These are phyloP conservation scores for Eupithecia dodoneata DNA, from an alignment of 2,888 invertebrate species.

Conservation along the genomic window DNA sequence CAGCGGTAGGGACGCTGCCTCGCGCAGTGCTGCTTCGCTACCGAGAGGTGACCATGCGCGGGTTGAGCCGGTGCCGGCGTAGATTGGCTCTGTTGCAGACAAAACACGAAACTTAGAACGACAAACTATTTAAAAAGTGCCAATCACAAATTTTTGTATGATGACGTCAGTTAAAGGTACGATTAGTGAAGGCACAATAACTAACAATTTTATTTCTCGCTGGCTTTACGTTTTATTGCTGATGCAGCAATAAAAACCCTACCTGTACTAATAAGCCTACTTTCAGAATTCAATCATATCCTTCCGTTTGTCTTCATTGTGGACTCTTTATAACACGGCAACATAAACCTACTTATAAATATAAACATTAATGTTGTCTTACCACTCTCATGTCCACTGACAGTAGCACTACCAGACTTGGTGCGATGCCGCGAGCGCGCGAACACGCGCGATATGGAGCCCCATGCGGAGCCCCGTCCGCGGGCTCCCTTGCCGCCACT, in stretches of 20 bases:
- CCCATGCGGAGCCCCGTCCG: conserved; percentile 93
- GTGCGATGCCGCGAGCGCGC: conserved; percentile 93
- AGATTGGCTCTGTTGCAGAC: conserved; percentile 70
- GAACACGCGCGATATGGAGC: conserved; percentile 95
- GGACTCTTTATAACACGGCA: too few relatives aligned
- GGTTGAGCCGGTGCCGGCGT: conserved; percentile 77
- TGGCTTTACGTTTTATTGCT: too few relatives aligned
- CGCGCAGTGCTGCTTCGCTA: conserved; percentile 92
- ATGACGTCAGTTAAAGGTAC: neutral
- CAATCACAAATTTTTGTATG: neutral
- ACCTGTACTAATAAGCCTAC: too few relatives aligned
- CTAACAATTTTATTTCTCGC: too few relatives aligned
- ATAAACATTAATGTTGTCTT: conserved; percentile 43
- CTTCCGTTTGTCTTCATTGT: too few relatives aligned
- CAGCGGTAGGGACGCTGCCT: conserved; percentile 93
- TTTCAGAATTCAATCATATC: too few relatives aligned
- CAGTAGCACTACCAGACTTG: conserved; percentile 86
- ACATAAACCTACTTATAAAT: too few relatives aligned
- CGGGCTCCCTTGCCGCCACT: conserved; percentile 73
- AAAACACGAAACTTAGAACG: neutral
- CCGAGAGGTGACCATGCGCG: conserved; percentile 89
- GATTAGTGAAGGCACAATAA: neutral
- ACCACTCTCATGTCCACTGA: conserved; percentile 88
- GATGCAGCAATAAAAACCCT: too few relatives aligned
- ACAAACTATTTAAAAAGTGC: neutral